phyloP scores from a whole-genome alignment of 1,140 invertebrate species.

The Halictus rubicundus region DNA sequence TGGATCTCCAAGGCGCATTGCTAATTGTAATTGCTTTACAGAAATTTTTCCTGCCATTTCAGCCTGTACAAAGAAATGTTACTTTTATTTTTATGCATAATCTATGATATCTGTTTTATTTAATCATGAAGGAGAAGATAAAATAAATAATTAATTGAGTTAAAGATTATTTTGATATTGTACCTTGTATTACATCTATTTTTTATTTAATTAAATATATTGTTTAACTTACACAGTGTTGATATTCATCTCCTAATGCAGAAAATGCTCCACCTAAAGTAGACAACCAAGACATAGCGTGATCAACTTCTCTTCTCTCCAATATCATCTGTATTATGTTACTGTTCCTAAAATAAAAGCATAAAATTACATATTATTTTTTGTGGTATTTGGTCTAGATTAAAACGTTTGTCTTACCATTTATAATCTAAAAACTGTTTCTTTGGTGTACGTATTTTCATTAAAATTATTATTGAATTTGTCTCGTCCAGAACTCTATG shows the following conservation, averaged over 20 bases:
- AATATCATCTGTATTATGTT: slow-evolving; percentile 77
- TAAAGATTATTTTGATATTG: not conserved
- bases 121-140: not conserved
- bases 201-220: slow-evolving; percentile 25
- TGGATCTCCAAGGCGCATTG: slow-evolving; percentile 90
- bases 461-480: slow-evolving; percentile 55
- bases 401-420: slow-evolving; percentile 80
- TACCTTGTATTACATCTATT: not conserved
- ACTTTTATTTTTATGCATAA: not conserved
- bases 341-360: slow-evolving; percentile 71
- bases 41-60: slow-evolving; percentile 93
- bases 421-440: slow-evolving; percentile 85
- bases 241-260: slow-evolving; percentile 92
- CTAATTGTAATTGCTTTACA: slow-evolving; percentile 89
- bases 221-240: slow-evolving; percentile 85
- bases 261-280: slow-evolving; percentile 97
- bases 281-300: slow-evolving; percentile 96
- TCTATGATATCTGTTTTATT: not conserved
- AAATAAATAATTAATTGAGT: not conserved
- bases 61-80: slow-evolving; percentile 82
- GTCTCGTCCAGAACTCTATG: not conserved
- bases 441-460: slow-evolving; percentile 78
- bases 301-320: slow-evolving; percentile 89
- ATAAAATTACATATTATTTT: not conserved
- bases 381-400: not conserved